Evolutionary conservation across 2,888 invertebrate species (phyloP), one percentile per base, ranked within the genome.

Genomic region (Hedya salicella): DNA sequence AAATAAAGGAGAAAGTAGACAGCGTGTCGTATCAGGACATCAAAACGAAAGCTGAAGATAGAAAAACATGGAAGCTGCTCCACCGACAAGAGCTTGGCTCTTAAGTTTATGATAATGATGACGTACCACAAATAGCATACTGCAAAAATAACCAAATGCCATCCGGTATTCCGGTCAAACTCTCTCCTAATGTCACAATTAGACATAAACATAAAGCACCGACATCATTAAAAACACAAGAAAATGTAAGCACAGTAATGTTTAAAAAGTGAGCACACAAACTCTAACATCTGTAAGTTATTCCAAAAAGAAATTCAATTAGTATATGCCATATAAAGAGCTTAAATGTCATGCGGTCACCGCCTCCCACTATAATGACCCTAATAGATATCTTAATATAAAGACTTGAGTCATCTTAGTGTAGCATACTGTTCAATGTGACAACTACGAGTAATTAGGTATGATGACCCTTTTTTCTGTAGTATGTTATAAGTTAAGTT

Each of bases 281-380:
- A 17, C 25, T 3, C 32, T 36, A 36, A 5, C 11, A 36, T 11
- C 36, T 0, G 9, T 36, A 0, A 30, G 6, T 21, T 8, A 9
- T 21, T 32, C 44, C 25, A 64, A 64, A 39, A 50, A 44, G 17
- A 6, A 3, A 6, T 13, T 25, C 13, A 44, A 44, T 56, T 44
- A 44, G 50, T 21, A 3, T 16, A 42, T n/a, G 0, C 59, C 59
- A 2, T 39, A 46, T n/a, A 46, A 36, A 50, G 64, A 42, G 46
- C 19, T 30, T 17, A 53, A 65, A 65, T 65, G 59, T 65, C 65
- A 65, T 14, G 17, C 59, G 65, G 63, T 53, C 63, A 39, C 44
- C n/a, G 11, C 57, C 19, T 50, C 62, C 62, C 40, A 67, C 44
- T 50, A 17, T n/a, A 3, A 36, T 46, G 46, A 46, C 46, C 57